phyloP scores from a whole-genome alignment of 2,797 vertebrate genomes.

The Lepus townsendii region DNA sequence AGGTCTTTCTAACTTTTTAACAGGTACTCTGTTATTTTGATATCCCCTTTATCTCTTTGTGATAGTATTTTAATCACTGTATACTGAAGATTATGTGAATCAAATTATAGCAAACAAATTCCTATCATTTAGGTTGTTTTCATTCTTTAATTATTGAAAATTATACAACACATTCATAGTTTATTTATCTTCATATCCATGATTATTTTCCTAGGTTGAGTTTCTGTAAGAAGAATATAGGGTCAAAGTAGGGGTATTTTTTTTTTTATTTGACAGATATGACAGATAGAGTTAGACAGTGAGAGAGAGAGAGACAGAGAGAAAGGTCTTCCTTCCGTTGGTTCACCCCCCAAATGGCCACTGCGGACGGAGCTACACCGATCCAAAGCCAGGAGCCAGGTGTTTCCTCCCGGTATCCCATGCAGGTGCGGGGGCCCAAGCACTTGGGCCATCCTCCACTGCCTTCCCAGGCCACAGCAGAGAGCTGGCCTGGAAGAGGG shows the following conservation, averaged over 20 bases:
- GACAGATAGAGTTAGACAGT: too few relatives aligned
- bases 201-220: slow-evolving; percentile 12
- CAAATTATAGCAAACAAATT: background rate
- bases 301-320: too few relatives aligned
- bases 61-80: slow-evolving; percentile 28
- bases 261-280: too few relatives aligned
- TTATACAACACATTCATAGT: background rate
- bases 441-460: too few relatives aligned
- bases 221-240: slow-evolving; percentile 24
- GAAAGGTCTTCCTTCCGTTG: too few relatives aligned
- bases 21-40: slow-evolving; percentile 35
- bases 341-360: too few relatives aligned
- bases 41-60: slow-evolving; percentile 6
- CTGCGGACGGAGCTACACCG: too few relatives aligned
- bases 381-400: too few relatives aligned
- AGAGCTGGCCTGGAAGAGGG: too few relatives aligned
- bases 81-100: slow-evolving; percentile 29
- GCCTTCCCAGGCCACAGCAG: too few relatives aligned
- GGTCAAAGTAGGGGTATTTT: background rate
- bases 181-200: background rate
- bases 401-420: too few relatives aligned
- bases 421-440: too few relatives aligned
- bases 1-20: slow-evolving; percentile 11
- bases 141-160: slow-evolving; percentile 4
- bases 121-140: background rate